phyloP scores from a whole-genome alignment of 1,140 invertebrate genomes.

The Pomacea maculata region DNA sequence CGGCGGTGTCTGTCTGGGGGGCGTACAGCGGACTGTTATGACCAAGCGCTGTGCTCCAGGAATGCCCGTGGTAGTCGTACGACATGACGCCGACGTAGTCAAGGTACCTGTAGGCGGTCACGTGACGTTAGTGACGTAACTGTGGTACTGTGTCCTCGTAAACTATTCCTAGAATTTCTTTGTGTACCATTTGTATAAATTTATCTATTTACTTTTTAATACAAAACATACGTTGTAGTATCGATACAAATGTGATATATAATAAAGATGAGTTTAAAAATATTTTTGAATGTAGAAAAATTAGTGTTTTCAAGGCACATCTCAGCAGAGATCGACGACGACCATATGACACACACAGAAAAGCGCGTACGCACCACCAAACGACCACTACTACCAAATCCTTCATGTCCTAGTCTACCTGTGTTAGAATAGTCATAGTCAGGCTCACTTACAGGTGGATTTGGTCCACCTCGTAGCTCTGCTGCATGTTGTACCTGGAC shows the following conservation, averaged over 20 bases:
- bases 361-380: too few species aligned
- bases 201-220: not conserved
- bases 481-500: conserved; percentile 48
- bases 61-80: conserved; percentile 10
- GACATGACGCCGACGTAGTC: conserved; percentile 12
- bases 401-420: too few species aligned
- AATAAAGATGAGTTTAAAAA: not conserved
- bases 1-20: not conserved
- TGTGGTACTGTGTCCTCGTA: not conserved
- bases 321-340: too few species aligned
- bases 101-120: not conserved
- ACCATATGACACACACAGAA: too few species aligned
- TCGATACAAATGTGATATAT: not conserved
- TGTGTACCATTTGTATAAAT: not conserved
- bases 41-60: conserved; percentile 9
- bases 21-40: conserved; percentile 12
- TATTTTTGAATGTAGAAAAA: not conserved
- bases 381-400: too few species aligned
- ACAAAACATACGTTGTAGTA: not conserved
- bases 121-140: not conserved
- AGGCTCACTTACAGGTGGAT: conserved; percentile 25
- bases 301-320: too few species aligned
- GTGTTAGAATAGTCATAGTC: not conserved
- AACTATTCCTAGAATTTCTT: not conserved
- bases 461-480: conserved; percentile 55